Evolutionary conservation across 2,113 vertebrate genomes (phyloP).

Genomic region (Tylochromis polylepis): DNA sequence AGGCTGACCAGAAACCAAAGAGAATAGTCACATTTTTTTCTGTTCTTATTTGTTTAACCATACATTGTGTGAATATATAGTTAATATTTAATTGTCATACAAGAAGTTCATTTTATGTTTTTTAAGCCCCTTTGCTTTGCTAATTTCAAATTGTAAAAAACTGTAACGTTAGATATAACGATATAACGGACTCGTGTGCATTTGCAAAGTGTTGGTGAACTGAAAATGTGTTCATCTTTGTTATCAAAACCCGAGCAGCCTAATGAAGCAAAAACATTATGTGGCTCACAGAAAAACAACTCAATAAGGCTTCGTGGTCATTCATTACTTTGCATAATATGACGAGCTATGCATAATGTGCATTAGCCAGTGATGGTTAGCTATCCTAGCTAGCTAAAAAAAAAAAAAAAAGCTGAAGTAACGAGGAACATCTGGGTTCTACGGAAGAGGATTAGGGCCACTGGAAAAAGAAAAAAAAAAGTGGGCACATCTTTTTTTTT

Average conservation of each 20-base stretch:
- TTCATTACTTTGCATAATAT: background rate
- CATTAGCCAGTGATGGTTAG: background rate
- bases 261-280: background rate
- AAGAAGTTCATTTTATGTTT: background rate
- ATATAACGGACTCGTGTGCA: background rate
- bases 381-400: background rate
- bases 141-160: background rate
- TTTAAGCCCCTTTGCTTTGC: background rate
- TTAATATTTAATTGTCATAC: background rate
- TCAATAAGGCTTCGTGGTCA: background rate
- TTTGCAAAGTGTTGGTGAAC: background rate
- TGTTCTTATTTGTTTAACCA: background rate
- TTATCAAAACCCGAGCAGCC: background rate
- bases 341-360: background rate
- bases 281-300: background rate
- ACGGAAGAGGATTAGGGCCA: too few relatives aligned
- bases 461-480: too few relatives aligned
- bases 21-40: background rate
- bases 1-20: background rate
- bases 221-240: background rate
- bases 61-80: background rate
- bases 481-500: too few relatives aligned
- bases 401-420: background rate
- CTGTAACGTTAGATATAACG: background rate
- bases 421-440: background rate